Evolutionary conservation across 2,113 vertebrate genomes (phyloP).

Genomic region (Dicaeum eximium): DNA sequence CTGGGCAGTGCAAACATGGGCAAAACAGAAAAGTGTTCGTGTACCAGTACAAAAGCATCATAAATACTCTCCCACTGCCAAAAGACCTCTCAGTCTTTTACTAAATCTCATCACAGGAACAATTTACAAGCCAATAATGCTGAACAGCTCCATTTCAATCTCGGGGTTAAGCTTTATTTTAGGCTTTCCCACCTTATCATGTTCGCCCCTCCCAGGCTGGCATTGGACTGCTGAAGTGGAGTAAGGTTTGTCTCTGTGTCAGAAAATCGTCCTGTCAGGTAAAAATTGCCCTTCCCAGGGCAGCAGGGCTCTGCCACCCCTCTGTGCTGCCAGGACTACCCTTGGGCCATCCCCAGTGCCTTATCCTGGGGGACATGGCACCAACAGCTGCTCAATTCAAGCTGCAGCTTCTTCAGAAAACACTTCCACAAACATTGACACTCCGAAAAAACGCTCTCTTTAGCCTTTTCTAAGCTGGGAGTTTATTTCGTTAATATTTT

Average conservation of each 20-base stretch:
- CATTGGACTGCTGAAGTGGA: background rate
- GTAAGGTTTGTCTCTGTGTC: background rate
- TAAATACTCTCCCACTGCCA: slow-evolving; percentile 38
- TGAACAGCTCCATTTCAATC: slow-evolving; percentile 23
- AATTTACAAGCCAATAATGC: slow-evolving; percentile 52
- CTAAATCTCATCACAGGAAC: slow-evolving; percentile 45
- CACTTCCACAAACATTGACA: background rate
- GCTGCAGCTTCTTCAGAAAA: slow-evolving; percentile 34
- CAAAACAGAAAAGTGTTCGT: background rate
- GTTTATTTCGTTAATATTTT: slow-evolving; percentile 70
- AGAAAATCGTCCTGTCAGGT: background rate
- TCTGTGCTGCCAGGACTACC: background rate
- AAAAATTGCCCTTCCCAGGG: background rate
- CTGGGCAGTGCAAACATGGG: background rate
- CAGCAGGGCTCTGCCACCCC: background rate
- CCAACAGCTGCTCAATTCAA: background rate
- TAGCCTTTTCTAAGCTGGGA: slow-evolving; percentile 27
- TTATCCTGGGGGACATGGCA: background rate
- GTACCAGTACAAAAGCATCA: slow-evolving; percentile 7
- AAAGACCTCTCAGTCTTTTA: slow-evolving; percentile 38
- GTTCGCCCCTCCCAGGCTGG: background rate
- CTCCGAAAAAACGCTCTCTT: slow-evolving; percentile 13
- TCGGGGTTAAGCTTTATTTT: slow-evolving; percentile 32
- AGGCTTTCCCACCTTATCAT: slow-evolving; percentile 13
- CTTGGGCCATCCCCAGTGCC: background rate